phyloP scores from a whole-genome alignment of 2,888 invertebrate genomes.

The Lithodes maja region DNA sequence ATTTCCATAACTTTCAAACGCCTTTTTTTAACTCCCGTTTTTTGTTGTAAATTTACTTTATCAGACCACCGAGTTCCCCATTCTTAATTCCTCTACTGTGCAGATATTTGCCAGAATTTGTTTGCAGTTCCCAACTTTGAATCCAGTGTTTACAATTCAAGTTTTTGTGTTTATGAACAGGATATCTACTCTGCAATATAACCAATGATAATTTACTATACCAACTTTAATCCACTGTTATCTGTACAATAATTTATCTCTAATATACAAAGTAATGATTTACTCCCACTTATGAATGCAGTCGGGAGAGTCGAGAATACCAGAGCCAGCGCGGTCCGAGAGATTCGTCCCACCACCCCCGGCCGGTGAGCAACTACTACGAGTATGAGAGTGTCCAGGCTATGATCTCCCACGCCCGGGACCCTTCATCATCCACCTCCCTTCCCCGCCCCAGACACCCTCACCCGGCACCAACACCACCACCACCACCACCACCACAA shows the following conservation, averaged over 20 bases:
- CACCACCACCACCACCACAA: neutral
- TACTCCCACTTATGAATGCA: neutral
- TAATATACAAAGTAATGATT: too few relatives aligned
- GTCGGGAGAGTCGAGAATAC: slow-evolving; percentile 68
- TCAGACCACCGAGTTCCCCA: too few relatives aligned
- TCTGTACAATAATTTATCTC: too few relatives aligned
- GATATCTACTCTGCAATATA: neutral
- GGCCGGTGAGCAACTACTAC: slow-evolving; percentile 69
- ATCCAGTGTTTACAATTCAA: too few relatives aligned
- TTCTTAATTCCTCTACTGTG: too few relatives aligned
- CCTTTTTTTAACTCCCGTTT: too few relatives aligned
- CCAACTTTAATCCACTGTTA: too few relatives aligned
- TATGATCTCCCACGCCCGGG: slow-evolving; percentile 68
- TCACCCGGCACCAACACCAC: slow-evolving; percentile 42
- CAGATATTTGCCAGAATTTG: too few relatives aligned
- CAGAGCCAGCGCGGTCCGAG: slow-evolving; percentile 70
- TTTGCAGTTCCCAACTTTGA: too few relatives aligned
- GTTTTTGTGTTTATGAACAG: neutral
- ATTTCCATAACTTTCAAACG: too few relatives aligned
- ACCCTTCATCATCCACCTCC: slow-evolving; percentile 42
- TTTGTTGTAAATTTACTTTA: too few relatives aligned
- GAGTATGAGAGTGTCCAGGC: slow-evolving; percentile 71
- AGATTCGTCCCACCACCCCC: slow-evolving; percentile 46
- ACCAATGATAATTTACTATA: too few relatives aligned
- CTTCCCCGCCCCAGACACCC: slow-evolving; percentile 50